Evolutionary conservation across 2,797 vertebrate genomes (phyloP), one percentile per base, ranked within the genome.

Genomic region (Characodon lateralis): DNA sequence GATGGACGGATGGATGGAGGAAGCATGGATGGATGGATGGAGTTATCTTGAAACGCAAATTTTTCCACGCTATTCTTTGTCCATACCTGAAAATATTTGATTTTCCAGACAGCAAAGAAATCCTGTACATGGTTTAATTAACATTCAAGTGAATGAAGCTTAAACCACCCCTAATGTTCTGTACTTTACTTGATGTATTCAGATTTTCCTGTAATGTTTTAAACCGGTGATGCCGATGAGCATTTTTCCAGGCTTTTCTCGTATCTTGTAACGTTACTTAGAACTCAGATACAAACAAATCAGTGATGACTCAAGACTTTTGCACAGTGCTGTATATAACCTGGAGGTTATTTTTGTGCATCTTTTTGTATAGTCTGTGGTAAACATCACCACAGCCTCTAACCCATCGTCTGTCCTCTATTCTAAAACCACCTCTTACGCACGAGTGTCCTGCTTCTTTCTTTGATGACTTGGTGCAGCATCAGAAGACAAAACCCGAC

Each of bases 401-500:
- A 68, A 78, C 71, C 41, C 26, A 65, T 50, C 66, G 59, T 41
- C 63, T 48, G 48, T 39, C 77, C 41, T 50, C 13, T 9, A 24
- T 71, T 76, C 75, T 63, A 26, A 61, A 75, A 73, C 65, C 55
- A 63, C 56, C 31, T 69, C 41, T 1, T 28, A 35, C 71, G 88
- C 88, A 86, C 82, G 68, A 72, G 71, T 79, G 72, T 88, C 81
- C 58, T 85, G 86, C 90, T 89, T 91, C 82, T 72, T 48, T 76
- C 76, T 56, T 73, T 65, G 55, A 65, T 70, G 83, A 84, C 78
- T 79, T 20, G 73, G 43, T 81, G 73, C 74, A 50, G 59, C 69
- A 84, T 80, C 58, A 77, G 75, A 84, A 85, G 78, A 74, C 80
- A 79, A 81, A 79, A 87, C 83, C 41, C 75, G 43, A 14, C 76